Evolutionary conservation across 2,113 vertebrate species (phyloP).

Genomic region (Xyrauchen texanus): DNA sequence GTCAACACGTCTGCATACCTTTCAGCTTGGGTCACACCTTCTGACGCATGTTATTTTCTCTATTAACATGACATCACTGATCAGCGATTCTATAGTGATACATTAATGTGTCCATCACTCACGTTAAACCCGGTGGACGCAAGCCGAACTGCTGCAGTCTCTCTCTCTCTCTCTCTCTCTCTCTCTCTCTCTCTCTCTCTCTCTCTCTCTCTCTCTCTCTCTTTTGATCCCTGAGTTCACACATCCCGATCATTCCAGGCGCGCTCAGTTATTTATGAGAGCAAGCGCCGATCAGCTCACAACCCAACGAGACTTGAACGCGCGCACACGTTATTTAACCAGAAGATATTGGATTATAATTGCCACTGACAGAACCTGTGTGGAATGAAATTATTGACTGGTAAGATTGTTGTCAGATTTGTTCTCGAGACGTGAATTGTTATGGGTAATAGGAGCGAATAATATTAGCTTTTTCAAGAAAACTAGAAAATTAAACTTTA

Average conservation of each 20-base stretch:
- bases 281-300: constrained; percentile 61
- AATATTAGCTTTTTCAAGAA: no score
- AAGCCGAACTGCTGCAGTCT: neutral
- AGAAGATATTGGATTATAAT: constrained; percentile 6
- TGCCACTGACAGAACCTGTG: constrained; percentile 28
- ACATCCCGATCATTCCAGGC: constrained; percentile 40
- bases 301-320: constrained; percentile 55
- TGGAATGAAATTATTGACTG: constrained; percentile 7
- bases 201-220: constrained; percentile 25
- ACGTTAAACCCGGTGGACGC: neutral
- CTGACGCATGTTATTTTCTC: constrained; percentile 1
- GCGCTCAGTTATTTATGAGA: constrained; percentile 77
- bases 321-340: constrained; percentile 38
- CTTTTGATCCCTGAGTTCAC: constrained; percentile 25
- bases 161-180: constrained; percentile 48
- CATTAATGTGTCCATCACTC: neutral
- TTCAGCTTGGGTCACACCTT: constrained; percentile 5
- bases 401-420: constrained; percentile 14
- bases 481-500: neutral
- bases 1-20: constrained; percentile 33
- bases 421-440: neutral
- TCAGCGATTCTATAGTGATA: neutral
- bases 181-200: constrained; percentile 8
- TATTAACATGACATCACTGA: constrained; percentile 3
- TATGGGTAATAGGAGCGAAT: neutral